Evolutionary conservation across 2,113 vertebrate genomes (phyloP), one percentile per base, ranked within the genome.

Genomic region (Smithornis capensis): DNA sequence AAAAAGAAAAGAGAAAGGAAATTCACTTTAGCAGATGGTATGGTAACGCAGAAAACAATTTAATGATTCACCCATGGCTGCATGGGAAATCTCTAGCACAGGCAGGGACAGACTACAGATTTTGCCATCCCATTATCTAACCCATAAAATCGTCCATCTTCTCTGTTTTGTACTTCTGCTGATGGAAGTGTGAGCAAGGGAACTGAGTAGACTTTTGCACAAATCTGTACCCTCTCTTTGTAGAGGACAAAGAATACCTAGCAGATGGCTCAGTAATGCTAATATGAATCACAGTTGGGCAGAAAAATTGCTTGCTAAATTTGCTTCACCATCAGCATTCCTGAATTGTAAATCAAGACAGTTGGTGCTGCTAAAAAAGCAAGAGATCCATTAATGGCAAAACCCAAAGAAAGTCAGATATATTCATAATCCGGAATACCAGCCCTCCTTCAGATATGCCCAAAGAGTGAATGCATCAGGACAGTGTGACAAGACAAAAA

Each of bases 241-340:
- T 16, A 71, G 75, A 94, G 80, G 87, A 94, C 89, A 96, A 96
- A 94, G 50, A 92, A 91, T 87, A 95, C 73, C 92, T 92, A 92
- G 79, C 93, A 96, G 92, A 90, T 92, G 93, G 92, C 81, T 93
- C 84, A 87, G 76, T 85, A 90, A 94, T 74, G 91, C 73, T 90
- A 96, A 87, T 73, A 93, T 78, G 92, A 96, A 94, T 94, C 83
- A 93, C 33, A 79, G 59, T 14, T 65, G 57, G 82, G 85, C 38
- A 89, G 90, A 95, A 90, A 95, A 96, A 92, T 62, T 68, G 59
- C 75, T 85, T 94, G 88, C 88, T 97, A 95, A 95, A 96, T 96
- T 94, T 95, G 73, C 78, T 78, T 95, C 50, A 53, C 45, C 69
- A 81, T 82, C 94, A 92, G 47, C 63, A 63, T 74, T 94, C 83